phyloP scores from a whole-genome alignment of 2,888 invertebrate species.

The Halictus quadricinctus region DNA sequence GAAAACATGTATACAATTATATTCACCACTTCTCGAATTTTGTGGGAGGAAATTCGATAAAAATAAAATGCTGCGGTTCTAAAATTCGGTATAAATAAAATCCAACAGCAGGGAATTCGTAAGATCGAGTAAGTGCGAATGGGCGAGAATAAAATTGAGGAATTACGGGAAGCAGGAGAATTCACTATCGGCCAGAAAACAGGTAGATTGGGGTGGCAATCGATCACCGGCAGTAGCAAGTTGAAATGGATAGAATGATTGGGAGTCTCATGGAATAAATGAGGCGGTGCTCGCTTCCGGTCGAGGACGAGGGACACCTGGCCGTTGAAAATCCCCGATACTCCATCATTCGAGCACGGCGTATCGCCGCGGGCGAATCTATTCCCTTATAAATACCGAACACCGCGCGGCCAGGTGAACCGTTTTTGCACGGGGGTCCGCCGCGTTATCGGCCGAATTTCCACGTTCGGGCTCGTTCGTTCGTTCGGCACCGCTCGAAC shows the following conservation, averaged over 20 bases:
- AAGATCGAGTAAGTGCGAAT: not conserved
- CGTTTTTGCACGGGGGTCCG: not conserved
- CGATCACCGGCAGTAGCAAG: not conserved
- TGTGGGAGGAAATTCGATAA: not conserved
- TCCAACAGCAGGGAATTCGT: not conserved
- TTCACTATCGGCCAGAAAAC: not conserved
- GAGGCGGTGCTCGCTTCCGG: not conserved
- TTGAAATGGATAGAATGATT: conserved; percentile 3
- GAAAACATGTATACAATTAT: not conserved
- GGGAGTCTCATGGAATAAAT: not conserved
- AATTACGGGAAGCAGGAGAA: not conserved
- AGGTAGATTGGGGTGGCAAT: not conserved
- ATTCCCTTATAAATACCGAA: conserved; percentile 29
- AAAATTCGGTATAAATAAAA: not conserved
- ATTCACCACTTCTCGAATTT: too few relatives aligned
- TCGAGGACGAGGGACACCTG: not conserved
- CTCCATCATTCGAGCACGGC: not conserved
- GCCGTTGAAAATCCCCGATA: not conserved
- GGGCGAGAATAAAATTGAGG: not conserved
- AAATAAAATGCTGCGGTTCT: not conserved
- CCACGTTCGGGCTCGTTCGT: conserved; percentile 14
- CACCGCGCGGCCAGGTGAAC: not conserved
- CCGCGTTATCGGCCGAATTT: conserved; percentile 24
- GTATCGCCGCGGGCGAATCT: not conserved
- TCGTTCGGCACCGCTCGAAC: conserved; percentile 16